Evolutionary conservation across 1,140 invertebrate species (phyloP), one percentile per base, ranked within the genome.

Genomic region (Euglossa dilemma): DNA sequence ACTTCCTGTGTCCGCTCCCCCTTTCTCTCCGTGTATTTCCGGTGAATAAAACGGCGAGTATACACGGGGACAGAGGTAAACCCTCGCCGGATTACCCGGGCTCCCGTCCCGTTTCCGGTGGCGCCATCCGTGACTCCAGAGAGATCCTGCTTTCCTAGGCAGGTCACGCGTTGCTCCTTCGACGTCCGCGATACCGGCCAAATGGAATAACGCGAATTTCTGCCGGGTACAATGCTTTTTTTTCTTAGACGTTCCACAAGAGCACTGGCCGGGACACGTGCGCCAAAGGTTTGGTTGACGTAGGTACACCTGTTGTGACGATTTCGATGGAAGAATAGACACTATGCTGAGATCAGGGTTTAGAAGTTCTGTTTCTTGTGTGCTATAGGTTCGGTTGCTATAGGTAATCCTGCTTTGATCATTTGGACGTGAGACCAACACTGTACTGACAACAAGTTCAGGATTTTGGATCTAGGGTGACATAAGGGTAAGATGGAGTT

Each of bases 21-120:
- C 2, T 8, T 36, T 43, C 43, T 59, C 59, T 72, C 25, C 61
- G 56, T 43, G 28, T 59, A 54, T 50, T 75, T 77, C 78, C 74
- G 61, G 57, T 54, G 36, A 64, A 45, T 50, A 69, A 83, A 83
- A n/a, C 64, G 61, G 20, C 25, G 25, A 9, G 20, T 73, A n/a
- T 77, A 25, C 63, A 74, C 80, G 85, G 66, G 74, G 72, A 86
- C 86, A 86, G 76, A 52, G 71, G 72, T 83, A 83, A 83, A 77
- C 52, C 81, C 75, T 25, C 64, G 61, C 56, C 28, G 66, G 81
- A 85, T 87, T 87, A 87, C 86, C 28, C 47, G n/a, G 59, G 57
- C 81, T 80, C 45, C 76, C 43, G 74, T 63, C 82, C 73, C 78
- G 73, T 67, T 88, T 87, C 87, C 82, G 83, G 67, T 72, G 47